Evolutionary conservation across 2,113 vertebrate genomes (phyloP), one percentile per base, ranked within the genome.

Genomic region (Ageneiosus marmoratus): DNA sequence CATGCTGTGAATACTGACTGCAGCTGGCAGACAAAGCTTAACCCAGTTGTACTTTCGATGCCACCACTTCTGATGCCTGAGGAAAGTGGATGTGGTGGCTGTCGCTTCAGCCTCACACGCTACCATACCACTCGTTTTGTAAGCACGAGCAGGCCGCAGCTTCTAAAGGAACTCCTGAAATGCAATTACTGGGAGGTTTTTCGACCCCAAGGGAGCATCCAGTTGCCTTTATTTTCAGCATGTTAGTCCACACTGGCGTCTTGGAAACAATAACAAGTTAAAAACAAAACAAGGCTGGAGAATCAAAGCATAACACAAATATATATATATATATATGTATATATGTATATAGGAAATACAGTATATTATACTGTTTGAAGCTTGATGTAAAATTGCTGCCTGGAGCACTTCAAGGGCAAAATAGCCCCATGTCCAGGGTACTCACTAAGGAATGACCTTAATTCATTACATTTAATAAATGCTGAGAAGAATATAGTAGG

Each of bases 1-100:
- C 77, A 79, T 56, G 80, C 77, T 85, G 81, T 67, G 75, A 41
- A 69, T 65, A 79, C 73, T 22, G 62, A 46, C 75, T 82, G 60
- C 32, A 63, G 80, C 73, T 83, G 85, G 70, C 81, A 70, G 50
- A 50, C 12, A 22, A 69, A 53, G 53, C 32, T n/a, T n/a, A 80
- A 77, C 16, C 75, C 74, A 79, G 69, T 73, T 63, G 53, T 13
- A 37, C 46, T 75, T 58, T 79, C 29, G 46, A 51, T 70, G 81
- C 69, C 81, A 83, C 77, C 78, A 62, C 85, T 62, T 32, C 29
- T 24, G 53, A 53, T 13, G 18, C 32, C 51, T 55, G 32, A 60
- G 55, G 60, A 62, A 67, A 86, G 72, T 80, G 72, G 77, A 78
- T 44, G 44, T 32, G 72, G 34, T 44, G 51, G 60, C 77, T 37